Base-by-base conservation (phyloP, 2,113 vertebrate genomes). In the Talpa occidentalis region DNA sequence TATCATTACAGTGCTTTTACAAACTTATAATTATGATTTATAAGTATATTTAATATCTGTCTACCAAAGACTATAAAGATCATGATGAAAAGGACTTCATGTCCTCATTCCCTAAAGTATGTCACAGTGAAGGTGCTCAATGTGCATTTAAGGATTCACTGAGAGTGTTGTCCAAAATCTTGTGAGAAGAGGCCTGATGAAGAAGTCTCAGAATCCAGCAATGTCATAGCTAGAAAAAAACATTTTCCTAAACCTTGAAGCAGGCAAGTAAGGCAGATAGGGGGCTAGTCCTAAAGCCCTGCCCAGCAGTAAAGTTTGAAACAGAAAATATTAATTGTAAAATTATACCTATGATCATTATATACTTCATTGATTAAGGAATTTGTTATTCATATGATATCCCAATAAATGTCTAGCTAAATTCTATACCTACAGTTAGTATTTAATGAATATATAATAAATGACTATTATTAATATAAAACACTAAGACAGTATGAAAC, bases 401-500 rank as follows among this genome's bases (percentile, higher is more conserved):
- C 42, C 49, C 35, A 32, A 83, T 0, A 24, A 5, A 56, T 72
- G 59, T 52, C 22, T 60, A 62, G 11, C 54, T 92, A 87, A 92
- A 79, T 66, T 30, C 7, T 77, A 2, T 54, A 91, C 8, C 44
- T 42, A 56, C 4, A 84, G 15, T 35, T 86, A 62, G 24, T n/a
- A 88, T 56, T 78, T 87, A 59, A 79, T 35, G 67, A 32, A 64
- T 42, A 78, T 56, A 70, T 72, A 24, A 21, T 7, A 14, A 72
- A 47, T 78, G 28, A 78, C 22, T 49, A 52, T 74, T 88, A 60
- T 77, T 62, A 85, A 49, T 60, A 73, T 62, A 79, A 91, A 92
- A 47, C 30, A 87, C 26, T 59, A 92, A 87, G 59, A 21, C 67
- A 90, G 87, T 78, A 79, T 52, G 6, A 90, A 87, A 82, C 52